phyloP scores from a whole-genome alignment of 64 coral and sea anemone species.

The Montipora efflorescens region DNA sequence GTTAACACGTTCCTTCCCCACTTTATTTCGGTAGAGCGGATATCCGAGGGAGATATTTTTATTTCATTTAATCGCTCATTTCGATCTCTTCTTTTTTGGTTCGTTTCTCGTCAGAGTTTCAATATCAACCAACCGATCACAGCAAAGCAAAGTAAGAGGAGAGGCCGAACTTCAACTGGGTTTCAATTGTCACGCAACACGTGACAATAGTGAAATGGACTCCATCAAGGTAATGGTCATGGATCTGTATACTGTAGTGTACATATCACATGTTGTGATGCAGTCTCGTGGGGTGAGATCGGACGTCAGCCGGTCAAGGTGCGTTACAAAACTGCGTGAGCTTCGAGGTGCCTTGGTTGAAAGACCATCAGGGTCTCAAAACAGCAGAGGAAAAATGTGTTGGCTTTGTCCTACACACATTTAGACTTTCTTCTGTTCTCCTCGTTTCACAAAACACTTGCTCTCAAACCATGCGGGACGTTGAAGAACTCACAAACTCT shows the following conservation, averaged over 20 bases:
- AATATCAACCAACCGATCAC: conserved; percentile 51
- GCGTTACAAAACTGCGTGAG: background rate
- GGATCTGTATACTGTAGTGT: no score
- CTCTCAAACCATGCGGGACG: no score
- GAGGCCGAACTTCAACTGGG: conserved; percentile 71
- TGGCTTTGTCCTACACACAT: no score
- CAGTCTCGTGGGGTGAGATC: no score
- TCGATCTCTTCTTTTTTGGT: background rate
- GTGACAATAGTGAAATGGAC: conserved; percentile 6
- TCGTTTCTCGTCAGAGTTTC: conserved; percentile 41
- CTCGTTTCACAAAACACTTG: background rate
- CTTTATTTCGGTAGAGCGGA: no score
- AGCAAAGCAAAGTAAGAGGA: conserved; percentile 50
- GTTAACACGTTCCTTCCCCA: no score
- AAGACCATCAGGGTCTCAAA: no score
- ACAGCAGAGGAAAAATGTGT: no score
- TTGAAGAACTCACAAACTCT: no score
- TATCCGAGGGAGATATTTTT: background rate
- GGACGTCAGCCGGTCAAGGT: background rate
- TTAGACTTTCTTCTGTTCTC: background rate
- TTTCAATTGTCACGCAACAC: conserved; percentile 18
- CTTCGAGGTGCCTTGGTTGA: no score
- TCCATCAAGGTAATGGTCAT: background rate
- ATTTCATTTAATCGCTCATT: background rate
- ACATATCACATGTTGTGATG: no score